These are phyloP conservation scores for Pachymerium ferrugineum DNA, from an alignment of 2,888 invertebrate species.

Conservation along the genomic window DNA sequence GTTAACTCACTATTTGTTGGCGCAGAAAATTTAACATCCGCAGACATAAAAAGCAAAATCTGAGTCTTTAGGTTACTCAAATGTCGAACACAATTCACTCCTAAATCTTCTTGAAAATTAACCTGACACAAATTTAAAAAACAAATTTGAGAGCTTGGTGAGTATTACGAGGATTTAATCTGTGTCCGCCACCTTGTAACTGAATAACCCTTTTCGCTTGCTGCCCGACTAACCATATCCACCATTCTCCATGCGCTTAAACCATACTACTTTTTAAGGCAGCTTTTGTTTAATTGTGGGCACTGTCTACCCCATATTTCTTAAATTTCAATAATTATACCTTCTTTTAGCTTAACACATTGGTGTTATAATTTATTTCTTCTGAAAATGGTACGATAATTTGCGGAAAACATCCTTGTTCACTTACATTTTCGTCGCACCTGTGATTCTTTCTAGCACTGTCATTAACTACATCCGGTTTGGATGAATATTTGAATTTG, in stretches of 20 bases:
- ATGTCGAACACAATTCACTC: slow-evolving; percentile 70
- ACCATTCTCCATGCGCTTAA: slow-evolving; percentile 61
- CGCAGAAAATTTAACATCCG: slow-evolving; percentile 42
- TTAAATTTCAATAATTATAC: background rate
- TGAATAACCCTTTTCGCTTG: slow-evolving; percentile 77
- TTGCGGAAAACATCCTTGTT: slow-evolving; percentile 60
- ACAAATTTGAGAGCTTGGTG: slow-evolving; percentile 82
- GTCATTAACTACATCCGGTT: slow-evolving; percentile 58
- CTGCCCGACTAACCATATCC: slow-evolving; percentile 75
- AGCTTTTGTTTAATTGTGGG: slow-evolving; percentile 65
- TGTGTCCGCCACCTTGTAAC: slow-evolving; percentile 73
- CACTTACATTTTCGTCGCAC: slow-evolving; percentile 80
- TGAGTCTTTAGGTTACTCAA: slow-evolving; percentile 74
- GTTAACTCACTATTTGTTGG: slow-evolving; percentile 58
- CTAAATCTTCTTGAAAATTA: slow-evolving; percentile 61
- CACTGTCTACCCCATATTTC: slow-evolving; percentile 72
- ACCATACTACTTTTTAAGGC: slow-evolving; percentile 62
- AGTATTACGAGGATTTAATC: slow-evolving; percentile 76
- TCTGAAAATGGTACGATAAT: slow-evolving; percentile 64
- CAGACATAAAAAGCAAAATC: slow-evolving; percentile 58
- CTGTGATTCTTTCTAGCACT: slow-evolving; percentile 56
- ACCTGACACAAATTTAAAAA: slow-evolving; percentile 65
- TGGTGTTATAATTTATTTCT: slow-evolving; percentile 62
- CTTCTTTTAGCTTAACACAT: slow-evolving; percentile 32
- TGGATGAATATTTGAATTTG: slow-evolving; percentile 61